Base-by-base conservation (phyloP, 2,797 vertebrate species). In the Pteronotus mesoamericanus region DNA sequence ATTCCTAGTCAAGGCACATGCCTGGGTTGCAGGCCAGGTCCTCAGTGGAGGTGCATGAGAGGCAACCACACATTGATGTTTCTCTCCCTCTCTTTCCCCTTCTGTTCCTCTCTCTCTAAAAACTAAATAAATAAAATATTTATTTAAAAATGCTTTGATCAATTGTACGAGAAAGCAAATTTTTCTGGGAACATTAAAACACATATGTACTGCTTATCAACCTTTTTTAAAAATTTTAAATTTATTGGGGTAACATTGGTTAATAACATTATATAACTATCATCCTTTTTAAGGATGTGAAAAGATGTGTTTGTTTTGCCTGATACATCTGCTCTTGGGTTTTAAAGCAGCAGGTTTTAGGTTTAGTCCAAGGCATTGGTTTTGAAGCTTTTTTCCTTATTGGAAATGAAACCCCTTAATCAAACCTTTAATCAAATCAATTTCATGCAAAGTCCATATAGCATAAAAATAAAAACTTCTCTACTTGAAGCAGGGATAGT, bases 251-350 rank as follows among this genome's bases (percentile, higher is more conserved):
- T 64, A 46, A 83, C 11, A 83, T 44, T 83, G 39, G 19, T 64
- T 64, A 64, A 83, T 32, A 83, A 46, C 19, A 83, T 48, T 51
- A 75, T n/a, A 14, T 64, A 61, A 64, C 42, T 64, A n/a, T 61
- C 39, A 61, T 82, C 26, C 82, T 91, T 97, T 94, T 92, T 80
- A 79, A 77, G 92, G n/a, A 77, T 90, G 22, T 88, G 64, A 94
- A 85, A 86, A 90, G 34, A 75, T 91, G 51, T 84, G 4, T 83
- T 93, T 96, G 61, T 92, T 95, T 95, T 89, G 26, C 57, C 32
- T 39, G 19, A 77, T 87, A 77, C 34, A 61, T 48, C 57, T 84
- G 69, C 64, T 94, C 42, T 95, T 95, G 32, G 94, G 53, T 90
- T 95, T 87, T 92, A 87, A 94, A 95, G 42, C 29, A 74, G 82